Conservation (phyloP, 2,113 vertebrate genomes). For the Boleophthalmus pectinirostris region DNA sequence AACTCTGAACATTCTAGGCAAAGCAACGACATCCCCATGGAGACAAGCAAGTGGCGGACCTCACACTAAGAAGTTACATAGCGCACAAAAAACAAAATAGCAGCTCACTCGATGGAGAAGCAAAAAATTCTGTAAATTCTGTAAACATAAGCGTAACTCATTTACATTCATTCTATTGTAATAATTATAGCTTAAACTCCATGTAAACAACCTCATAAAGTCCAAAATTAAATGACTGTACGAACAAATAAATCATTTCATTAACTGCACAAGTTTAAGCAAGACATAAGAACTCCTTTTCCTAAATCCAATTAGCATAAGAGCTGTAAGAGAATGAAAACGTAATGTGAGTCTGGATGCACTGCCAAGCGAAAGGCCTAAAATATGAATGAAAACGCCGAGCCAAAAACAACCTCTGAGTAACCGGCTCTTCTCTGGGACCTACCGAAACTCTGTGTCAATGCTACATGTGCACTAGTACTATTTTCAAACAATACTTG, state of each 20-base stretch:
- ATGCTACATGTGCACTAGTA: slow-evolving; percentile 19
- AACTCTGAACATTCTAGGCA: no score
- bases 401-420: slow-evolving; percentile 16
- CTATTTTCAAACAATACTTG: slow-evolving; percentile 31
- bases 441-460: slow-evolving; percentile 30
- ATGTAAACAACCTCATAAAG: background rate
- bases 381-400: slow-evolving; percentile 31
- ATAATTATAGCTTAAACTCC: background rate
- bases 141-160: background rate
- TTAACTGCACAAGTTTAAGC: background rate
- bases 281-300: background rate
- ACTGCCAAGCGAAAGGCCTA: slow-evolving; percentile 13
- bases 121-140: background rate
- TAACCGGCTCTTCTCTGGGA: slow-evolving; percentile 1
- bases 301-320: slow-evolving; percentile 3
- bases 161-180: background rate
- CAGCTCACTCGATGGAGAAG: background rate
- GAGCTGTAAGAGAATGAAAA: slow-evolving; percentile 3
- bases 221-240: background rate
- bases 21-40: no score
- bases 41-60: no score
- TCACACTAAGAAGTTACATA: no score
- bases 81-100: no score
- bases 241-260: background rate
- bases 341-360: slow-evolving; percentile 2